Evolutionary conservation across 2,113 vertebrate genomes (phyloP).

Genomic region (Etheostoma spectabile): DNA sequence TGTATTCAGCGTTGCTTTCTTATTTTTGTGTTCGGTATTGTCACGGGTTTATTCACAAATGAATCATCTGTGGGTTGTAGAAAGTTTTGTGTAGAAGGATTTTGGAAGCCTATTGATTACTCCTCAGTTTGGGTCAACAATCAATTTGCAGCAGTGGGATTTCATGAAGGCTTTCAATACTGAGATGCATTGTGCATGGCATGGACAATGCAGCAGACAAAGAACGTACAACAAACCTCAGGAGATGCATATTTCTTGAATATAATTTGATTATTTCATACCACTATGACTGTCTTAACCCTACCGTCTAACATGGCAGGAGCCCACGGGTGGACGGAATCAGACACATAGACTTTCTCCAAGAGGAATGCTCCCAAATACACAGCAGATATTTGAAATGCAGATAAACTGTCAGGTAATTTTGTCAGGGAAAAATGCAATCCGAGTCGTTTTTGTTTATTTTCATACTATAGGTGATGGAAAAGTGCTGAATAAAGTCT

Average conservation of each 20-base stretch:
- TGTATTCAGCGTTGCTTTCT: background rate
- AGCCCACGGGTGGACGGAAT: background rate
- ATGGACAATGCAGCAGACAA: slow-evolving; percentile 18
- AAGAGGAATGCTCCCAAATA: background rate
- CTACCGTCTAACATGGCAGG: background rate
- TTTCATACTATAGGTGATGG: too few species aligned
- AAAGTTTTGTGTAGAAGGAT: slow-evolving; percentile 18
- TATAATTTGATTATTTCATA: slow-evolving; percentile 2
- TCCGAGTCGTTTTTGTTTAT: too few species aligned
- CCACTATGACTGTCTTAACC: background rate
- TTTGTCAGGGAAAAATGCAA: background rate
- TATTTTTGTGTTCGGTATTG: background rate
- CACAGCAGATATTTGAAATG: slow-evolving; percentile 18
- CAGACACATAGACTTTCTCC: background rate
- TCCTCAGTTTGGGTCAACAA: slow-evolving; percentile 22
- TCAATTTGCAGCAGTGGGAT: slow-evolving; percentile 28
- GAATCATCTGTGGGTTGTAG: slow-evolving; percentile 20
- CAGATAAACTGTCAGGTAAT: background rate
- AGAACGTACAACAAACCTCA: slow-evolving; percentile 15
- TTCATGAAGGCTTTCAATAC: slow-evolving; percentile 9
- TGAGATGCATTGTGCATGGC: background rate
- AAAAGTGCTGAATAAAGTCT: slow-evolving; percentile 31
- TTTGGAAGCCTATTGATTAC: slow-evolving; percentile 35
- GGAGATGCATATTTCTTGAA: slow-evolving; percentile 10
- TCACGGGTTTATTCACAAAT: slow-evolving; percentile 19